These are phyloP conservation scores for Passer domesticus DNA, from an alignment of 2,113 vertebrate species.

Conservation along the genomic window DNA sequence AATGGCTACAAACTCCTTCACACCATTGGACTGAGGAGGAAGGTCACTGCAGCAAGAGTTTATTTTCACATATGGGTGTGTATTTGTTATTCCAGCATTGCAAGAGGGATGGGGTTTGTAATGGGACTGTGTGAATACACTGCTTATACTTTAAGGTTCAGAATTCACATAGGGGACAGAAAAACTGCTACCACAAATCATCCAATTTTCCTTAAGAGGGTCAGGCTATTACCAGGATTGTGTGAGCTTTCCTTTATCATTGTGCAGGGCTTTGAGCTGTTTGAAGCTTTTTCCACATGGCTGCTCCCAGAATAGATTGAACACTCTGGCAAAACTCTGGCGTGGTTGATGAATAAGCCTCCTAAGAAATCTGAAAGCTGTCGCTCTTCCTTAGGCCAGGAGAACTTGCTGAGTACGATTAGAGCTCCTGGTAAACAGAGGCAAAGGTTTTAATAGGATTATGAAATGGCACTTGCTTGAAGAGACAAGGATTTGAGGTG, in stretches of 20 bases:
- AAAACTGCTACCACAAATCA: conserved; percentile 65
- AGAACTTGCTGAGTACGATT: conserved; percentile 17
- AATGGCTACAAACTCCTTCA: conserved; percentile 37
- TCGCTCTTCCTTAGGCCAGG: conserved; percentile 1
- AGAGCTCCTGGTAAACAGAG: conserved; percentile 34
- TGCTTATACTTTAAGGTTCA: conserved; percentile 18
- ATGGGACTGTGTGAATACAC: background rate
- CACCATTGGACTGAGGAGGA: conserved; percentile 7
- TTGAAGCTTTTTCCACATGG: conserved; percentile 64
- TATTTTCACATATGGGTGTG: background rate
- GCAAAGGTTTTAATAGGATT: conserved; percentile 61
- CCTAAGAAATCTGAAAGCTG: conserved; percentile 57
- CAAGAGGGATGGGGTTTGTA: background rate
- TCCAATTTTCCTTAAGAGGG: conserved; percentile 68
- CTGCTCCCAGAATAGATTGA: conserved; percentile 57
- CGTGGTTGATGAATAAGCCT: conserved; percentile 47
- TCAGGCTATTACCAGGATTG: conserved; percentile 66
- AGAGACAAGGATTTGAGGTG: conserved; percentile 15
- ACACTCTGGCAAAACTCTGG: conserved; percentile 29
- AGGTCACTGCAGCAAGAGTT: conserved; percentile 11
- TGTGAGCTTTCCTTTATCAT: conserved; percentile 65
- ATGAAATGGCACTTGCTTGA: conserved; percentile 30
- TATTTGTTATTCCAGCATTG: conserved; percentile 11
- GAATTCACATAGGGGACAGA: conserved; percentile 34
- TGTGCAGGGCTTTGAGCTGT: conserved; percentile 51